phyloP scores from a whole-genome alignment of 2,888 invertebrate species.

The Lordiphosa fenestrarum region DNA sequence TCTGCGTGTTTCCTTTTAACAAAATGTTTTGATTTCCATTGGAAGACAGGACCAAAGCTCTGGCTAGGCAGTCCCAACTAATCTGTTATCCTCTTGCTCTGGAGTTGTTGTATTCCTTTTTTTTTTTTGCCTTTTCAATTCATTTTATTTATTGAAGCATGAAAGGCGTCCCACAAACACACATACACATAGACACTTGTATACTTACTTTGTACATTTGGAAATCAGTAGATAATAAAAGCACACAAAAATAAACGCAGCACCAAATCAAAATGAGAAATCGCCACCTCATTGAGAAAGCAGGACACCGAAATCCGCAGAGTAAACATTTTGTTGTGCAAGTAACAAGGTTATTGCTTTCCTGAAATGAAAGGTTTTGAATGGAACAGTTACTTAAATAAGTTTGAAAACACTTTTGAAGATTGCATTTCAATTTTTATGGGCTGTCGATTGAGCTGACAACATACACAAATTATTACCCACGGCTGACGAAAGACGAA shows the following conservation, averaged over 20 bases:
- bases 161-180: constrained; percentile 48
- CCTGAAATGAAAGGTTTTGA: too few relatives aligned
- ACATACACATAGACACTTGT: constrained; percentile 35
- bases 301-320: constrained; percentile 1
- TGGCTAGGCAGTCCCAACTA: constrained; percentile 60
- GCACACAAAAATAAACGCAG: constrained; percentile 14
- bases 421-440: constrained; percentile 39
- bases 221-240: constrained; percentile 33
- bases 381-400: too few relatives aligned
- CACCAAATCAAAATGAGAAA: constrained; percentile 38
- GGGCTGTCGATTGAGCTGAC: constrained; percentile 43
- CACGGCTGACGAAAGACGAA: constrained; percentile 42
- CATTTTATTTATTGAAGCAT: constrained; percentile 75
- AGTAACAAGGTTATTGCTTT: too few relatives aligned
- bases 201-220: constrained; percentile 25
- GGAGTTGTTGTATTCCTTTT: constrained; percentile 15
- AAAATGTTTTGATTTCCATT: constrained; percentile 71
- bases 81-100: constrained; percentile 60
- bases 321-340: constrained; percentile 1
- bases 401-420: constrained; percentile 3
- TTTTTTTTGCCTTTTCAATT: constrained; percentile 49
- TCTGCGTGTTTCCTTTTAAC: constrained; percentile 62
- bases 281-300: constrained; percentile 29
- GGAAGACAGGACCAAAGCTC: constrained; percentile 48
- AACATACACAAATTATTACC: constrained; percentile 28